Evolutionary conservation across 1,140 invertebrate species (phyloP), one percentile per base, ranked within the genome.

Genomic region (Ctenoplectra terminalis): DNA sequence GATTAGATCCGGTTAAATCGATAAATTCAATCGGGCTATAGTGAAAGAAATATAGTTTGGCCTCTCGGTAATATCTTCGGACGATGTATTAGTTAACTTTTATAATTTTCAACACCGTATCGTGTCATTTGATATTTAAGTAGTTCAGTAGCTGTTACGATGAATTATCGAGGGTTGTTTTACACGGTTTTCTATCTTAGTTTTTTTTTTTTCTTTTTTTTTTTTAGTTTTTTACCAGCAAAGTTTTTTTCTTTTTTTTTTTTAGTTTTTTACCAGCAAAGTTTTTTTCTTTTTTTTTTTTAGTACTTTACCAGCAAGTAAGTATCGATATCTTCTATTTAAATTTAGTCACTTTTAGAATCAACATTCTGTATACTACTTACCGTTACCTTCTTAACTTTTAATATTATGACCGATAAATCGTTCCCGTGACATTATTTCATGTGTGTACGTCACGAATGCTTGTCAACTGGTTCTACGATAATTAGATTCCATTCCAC

Each of bases 1-100:
- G 61, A 81, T 81, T 81, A 81, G 78, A 81, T 5, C 50, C 40
- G 60, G 61, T 75, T 74, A 58, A 81, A 81, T 81, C 78, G 61
- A 81, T 81, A 81, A 66, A 81, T 81, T 40, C 37, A 63, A 64
- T 75, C 61, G 46, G 26, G 77, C 46, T 9, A 37, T 23, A 13
- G 40, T 23, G 40, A 29, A 29, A 29, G 61, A 40, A 74, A 29
- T 54, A 37, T 11, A 23, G 67, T 43, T 71, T 50, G 26, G 48
- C 56, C 26, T 61, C 43, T 34, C 29, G 17, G 26, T 29, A 73
- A 34, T 43, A 43, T 29, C 58, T 43, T 37, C 15, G n/a, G 26
- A 31, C 8, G 34, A 20, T 43, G 29, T 52, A 40, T 54, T 40
- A 8, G 40, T 60, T 37, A 34, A 46, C 15, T 48, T 48, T n/a